A percentile compares a stretch with the other conserved stretches of the same genome.
These are phyloP conservation scores for Fukomys damarensis DNA, from an alignment of 2,113 vertebrate genomes.

Conservation along the genomic window DNA sequence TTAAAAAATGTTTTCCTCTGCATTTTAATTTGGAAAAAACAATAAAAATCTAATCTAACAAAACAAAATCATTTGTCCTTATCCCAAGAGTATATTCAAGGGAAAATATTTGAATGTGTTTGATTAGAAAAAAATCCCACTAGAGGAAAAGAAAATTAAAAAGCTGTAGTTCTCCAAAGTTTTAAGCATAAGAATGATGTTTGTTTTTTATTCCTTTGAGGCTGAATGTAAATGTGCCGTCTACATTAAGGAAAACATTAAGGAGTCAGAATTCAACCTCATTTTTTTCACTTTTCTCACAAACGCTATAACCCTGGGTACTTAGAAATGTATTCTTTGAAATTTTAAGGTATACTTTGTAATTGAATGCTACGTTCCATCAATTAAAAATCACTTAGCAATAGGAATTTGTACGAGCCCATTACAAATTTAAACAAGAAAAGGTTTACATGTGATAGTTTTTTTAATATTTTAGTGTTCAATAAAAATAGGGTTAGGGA, in stretches of 20 bases:
- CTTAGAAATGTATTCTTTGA: background rate
- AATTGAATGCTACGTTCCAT: background rate
- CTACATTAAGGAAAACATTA: background rate
- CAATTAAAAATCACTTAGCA: background rate
- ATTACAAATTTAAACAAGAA: background rate
- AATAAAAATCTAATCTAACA: background rate
- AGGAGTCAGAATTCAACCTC: background rate
- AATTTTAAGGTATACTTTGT: background rate
- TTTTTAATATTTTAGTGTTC: background rate
- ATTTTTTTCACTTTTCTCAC: background rate
- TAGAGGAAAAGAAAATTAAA: background rate
- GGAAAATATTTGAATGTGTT: slow-evolving; percentile 1
- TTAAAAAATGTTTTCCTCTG: slow-evolving; percentile 1
- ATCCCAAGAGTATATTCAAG: background rate
- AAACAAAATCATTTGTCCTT: background rate
- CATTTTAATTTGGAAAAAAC: slow-evolving; percentile 20
- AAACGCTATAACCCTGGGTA: background rate
- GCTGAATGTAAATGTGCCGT: background rate
- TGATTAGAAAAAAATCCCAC: background rate
- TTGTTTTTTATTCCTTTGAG: background rate
- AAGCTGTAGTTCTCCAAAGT: background rate
- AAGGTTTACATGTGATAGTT: background rate
- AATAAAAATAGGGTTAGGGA: background rate
- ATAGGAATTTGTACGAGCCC: background rate
- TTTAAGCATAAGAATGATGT: background rate